phyloP scores from a whole-genome alignment of 2,888 invertebrate genomes.

The Heliconius sara region DNA sequence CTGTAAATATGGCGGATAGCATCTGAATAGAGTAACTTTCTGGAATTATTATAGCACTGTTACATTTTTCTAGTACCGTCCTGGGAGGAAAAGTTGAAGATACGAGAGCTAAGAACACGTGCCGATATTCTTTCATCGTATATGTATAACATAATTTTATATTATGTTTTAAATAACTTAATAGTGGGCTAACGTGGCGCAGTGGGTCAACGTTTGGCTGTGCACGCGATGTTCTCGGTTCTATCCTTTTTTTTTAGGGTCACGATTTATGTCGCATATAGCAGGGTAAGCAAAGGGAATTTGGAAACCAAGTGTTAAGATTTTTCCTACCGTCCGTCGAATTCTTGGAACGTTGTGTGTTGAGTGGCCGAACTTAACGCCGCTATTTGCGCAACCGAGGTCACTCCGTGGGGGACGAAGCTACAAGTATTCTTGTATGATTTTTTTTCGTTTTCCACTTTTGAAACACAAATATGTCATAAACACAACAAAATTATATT shows the following conservation, averaged over 20 bases:
- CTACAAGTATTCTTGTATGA: too few relatives aligned
- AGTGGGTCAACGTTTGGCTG: background rate
- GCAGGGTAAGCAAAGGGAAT: too few relatives aligned
- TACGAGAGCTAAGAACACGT: constrained; percentile 18
- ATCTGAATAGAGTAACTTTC: constrained; percentile 38
- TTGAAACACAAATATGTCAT: too few relatives aligned
- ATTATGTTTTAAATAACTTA: background rate
- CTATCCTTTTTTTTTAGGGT: background rate
- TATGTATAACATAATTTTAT: background rate
- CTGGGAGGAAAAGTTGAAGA: constrained; percentile 42
- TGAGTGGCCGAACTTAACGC: too few relatives aligned
- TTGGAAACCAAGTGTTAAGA: too few relatives aligned
- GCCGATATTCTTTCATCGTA: constrained; percentile 6
- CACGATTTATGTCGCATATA: too few relatives aligned
- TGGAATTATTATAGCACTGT: constrained; percentile 45
- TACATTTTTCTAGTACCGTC: constrained; percentile 47
- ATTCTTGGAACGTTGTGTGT: too few relatives aligned
- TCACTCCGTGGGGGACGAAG: too few relatives aligned
- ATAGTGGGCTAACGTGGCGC: background rate
- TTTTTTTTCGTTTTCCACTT: too few relatives aligned
- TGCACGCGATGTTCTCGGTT: background rate
- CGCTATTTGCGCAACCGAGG: too few relatives aligned
- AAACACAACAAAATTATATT: background rate
- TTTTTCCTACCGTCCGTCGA: too few relatives aligned
- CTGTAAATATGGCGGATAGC: constrained; percentile 26